phyloP scores from a whole-genome alignment of 2,888 invertebrate species.

The Phengaris alcon region DNA sequence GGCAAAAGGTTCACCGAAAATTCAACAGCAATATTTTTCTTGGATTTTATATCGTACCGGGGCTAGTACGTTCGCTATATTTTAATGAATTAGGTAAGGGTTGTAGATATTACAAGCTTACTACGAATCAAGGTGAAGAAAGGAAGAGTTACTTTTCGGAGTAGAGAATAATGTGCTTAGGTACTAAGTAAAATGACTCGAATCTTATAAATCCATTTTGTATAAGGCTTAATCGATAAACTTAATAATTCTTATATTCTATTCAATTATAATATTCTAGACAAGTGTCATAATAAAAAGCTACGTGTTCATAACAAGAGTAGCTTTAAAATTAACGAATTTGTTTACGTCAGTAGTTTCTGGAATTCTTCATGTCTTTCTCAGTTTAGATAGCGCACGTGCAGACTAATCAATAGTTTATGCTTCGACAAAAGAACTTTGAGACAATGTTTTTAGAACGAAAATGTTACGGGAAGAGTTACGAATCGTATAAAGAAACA shows the following conservation, averaged over 20 bases:
- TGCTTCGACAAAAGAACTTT: background rate
- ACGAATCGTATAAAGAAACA: background rate
- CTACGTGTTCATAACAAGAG: background rate
- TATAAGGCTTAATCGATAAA: too few species aligned
- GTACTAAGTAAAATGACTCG: background rate
- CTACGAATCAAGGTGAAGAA: background rate
- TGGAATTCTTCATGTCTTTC: conserved; percentile 14
- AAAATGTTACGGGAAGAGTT: background rate
- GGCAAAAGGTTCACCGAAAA: conserved; percentile 21
- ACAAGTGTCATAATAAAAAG: background rate
- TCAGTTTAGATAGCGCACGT: conserved; percentile 24
- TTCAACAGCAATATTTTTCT: conserved; percentile 11
- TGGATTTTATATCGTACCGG: background rate
- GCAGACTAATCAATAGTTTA: conserved; percentile 19
- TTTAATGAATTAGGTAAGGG: background rate
- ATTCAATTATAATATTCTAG: background rate
- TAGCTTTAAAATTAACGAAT: background rate
- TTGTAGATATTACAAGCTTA: background rate
- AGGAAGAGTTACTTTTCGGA: background rate
- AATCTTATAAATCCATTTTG: background rate
- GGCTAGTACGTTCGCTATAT: background rate
- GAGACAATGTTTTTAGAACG: background rate
- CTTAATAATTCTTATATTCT: too few species aligned
- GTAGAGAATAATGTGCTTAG: background rate
- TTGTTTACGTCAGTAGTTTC: background rate